Conservation (phyloP, 2,888 invertebrate genomes). For the Siphlonurus alternatus region DNA sequence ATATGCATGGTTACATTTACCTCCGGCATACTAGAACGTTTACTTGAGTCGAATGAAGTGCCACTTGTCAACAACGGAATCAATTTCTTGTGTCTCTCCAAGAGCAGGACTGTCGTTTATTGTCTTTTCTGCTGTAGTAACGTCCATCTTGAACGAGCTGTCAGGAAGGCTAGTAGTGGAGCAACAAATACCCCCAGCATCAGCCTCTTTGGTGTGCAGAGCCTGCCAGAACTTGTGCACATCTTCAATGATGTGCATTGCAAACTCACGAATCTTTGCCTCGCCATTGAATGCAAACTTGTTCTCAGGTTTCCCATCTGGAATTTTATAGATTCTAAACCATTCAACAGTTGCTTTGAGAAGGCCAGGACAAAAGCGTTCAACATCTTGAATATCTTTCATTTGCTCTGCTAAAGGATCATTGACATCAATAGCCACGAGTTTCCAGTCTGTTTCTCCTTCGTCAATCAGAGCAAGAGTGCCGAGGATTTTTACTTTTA, state of each 20-base stretch:
- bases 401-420: constrained; percentile 37
- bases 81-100: background rate
- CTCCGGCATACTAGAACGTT: too few species aligned
- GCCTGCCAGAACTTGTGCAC: constrained; percentile 3
- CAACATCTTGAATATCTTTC: constrained; percentile 38
- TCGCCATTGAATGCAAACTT: constrained; percentile 40
- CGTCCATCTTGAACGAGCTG: background rate
- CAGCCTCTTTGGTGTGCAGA: background rate
- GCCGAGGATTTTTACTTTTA: constrained; percentile 39
- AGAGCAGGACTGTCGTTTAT: background rate
- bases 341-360: constrained; percentile 40
- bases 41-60: background rate
- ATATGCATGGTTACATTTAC: too few species aligned
- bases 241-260: constrained; percentile 21
- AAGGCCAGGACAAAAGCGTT: constrained; percentile 38
- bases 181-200: background rate
- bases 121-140: background rate
- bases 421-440: constrained; percentile 37
- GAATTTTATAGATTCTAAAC: constrained; percentile 43
- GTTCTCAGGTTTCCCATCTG: constrained; percentile 37
- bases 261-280: constrained; percentile 29
- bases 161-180: background rate
- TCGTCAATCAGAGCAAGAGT: constrained; percentile 42
- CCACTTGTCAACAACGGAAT: background rate
- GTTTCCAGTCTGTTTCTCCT: constrained; percentile 47